Percentiles rank a stretch among this genome's conserved stretches.
These are phyloP conservation scores for Enteromius thamalakanensis DNA, from an alignment of 2,797 vertebrate genomes.

Conservation along the genomic window DNA sequence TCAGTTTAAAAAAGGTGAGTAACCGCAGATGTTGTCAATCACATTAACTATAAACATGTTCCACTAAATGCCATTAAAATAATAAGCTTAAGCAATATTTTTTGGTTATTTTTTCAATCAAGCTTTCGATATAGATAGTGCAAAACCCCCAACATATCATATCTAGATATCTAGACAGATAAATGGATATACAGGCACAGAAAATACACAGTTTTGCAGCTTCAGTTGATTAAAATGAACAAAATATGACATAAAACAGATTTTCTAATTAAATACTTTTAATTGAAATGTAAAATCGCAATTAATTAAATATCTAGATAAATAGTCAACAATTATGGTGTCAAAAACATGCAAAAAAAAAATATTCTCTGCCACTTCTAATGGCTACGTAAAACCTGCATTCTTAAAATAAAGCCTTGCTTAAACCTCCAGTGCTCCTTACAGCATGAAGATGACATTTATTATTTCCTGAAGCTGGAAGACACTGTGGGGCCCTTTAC, in stretches of 20 bases:
- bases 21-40: not conserved
- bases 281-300: not conserved
- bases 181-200: too few species aligned
- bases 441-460: conserved; percentile 49
- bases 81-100: not conserved
- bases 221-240: too few species aligned
- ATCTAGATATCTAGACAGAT: too few species aligned
- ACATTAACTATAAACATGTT: not conserved
- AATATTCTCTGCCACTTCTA: conserved; percentile 32
- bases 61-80: not conserved
- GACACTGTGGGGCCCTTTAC: conserved; percentile 44
- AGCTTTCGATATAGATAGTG: not conserved
- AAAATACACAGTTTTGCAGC: too few species aligned
- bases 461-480: conserved; percentile 55
- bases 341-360: not conserved
- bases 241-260: too few species aligned
- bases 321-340: not conserved
- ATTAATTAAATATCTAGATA: not conserved
- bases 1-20: not conserved
- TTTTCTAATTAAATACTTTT: not conserved
- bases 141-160: not conserved
- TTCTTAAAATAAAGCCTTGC: conserved; percentile 31
- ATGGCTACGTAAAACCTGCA: not conserved
- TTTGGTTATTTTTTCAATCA: not conserved
- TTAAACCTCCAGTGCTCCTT: conserved; percentile 38